These are phyloP conservation scores for Heliconius eleuchia DNA, from an alignment of 1,140 invertebrate species.

Conservation along the genomic window DNA sequence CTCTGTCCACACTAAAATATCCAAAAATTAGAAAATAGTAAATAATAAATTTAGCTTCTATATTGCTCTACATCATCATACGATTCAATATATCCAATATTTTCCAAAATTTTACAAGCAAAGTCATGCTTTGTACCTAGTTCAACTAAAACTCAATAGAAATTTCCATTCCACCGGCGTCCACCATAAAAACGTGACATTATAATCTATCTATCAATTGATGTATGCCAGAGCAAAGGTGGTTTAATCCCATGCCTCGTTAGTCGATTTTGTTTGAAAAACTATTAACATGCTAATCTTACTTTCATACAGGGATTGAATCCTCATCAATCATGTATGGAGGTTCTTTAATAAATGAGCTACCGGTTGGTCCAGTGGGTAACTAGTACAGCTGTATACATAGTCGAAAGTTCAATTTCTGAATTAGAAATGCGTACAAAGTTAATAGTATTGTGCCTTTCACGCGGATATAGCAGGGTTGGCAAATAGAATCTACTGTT, in stretches of 20 bases:
- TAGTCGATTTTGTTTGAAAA: slow-evolving; percentile 16
- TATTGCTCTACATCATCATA: no score
- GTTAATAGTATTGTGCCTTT: no score
- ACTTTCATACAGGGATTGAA: slow-evolving; percentile 17
- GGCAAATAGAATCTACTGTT: no score
- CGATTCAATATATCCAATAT: no score
- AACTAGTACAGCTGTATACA: not conserved
- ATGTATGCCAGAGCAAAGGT: slow-evolving; percentile 9
- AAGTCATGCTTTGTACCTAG: not conserved
- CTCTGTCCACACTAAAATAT: no score
- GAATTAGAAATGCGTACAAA: not conserved
- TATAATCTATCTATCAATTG: slow-evolving; percentile 7
- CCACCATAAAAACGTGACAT: not conserved
- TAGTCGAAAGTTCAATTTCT: not conserved
- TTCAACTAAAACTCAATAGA: not conserved
- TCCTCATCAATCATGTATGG: slow-evolving; percentile 6
- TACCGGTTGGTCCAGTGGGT: not conserved
- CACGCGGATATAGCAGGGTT: no score
- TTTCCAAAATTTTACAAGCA: not conserved
- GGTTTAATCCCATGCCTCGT: slow-evolving; percentile 13
- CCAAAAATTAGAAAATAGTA: no score
- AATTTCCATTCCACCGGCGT: not conserved
- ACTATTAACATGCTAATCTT: slow-evolving; percentile 21
- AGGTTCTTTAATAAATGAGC: not conserved
- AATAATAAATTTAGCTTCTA: no score